phyloP scores from a whole-genome alignment of 2,888 invertebrate species.

The Pristionchus maxplancki region DNA sequence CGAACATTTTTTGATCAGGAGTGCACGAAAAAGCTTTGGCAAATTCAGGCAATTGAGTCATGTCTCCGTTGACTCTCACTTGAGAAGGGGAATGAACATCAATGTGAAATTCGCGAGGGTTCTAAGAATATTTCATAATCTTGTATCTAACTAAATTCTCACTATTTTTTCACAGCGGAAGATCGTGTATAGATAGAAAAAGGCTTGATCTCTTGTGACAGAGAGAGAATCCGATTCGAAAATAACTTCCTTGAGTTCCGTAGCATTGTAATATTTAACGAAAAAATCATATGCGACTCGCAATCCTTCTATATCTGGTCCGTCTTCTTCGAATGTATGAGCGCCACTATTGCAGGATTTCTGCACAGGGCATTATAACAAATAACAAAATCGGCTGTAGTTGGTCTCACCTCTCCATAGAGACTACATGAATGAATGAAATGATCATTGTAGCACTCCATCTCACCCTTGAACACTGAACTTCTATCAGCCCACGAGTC shows the following conservation, averaged over 20 bases:
- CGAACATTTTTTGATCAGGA: background rate
- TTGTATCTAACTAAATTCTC: too few relatives aligned
- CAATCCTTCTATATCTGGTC: background rate
- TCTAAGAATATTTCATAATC: too few relatives aligned
- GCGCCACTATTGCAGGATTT: background rate
- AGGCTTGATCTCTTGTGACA: background rate
- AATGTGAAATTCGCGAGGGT: too few relatives aligned
- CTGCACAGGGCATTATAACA: too few relatives aligned
- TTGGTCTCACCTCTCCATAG: background rate
- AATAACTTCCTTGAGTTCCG: background rate
- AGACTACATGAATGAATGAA: background rate
- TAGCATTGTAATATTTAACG: background rate
- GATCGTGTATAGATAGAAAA: background rate
- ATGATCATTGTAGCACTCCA: background rate
- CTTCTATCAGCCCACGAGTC: background rate
- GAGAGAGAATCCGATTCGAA: background rate
- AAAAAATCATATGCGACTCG: background rate
- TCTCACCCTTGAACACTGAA: background rate
- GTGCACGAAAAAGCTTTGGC: background rate
- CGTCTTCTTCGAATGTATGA: background rate
- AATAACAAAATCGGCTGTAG: too few relatives aligned
- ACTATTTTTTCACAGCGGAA: background rate
- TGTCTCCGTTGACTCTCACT: background rate
- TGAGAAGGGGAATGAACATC: too few relatives aligned
- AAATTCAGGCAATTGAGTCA: slow-evolving; percentile 15